phyloP scores from a whole-genome alignment of 2,113 vertebrate genomes.

The Oncorhynchus clarkii region DNA sequence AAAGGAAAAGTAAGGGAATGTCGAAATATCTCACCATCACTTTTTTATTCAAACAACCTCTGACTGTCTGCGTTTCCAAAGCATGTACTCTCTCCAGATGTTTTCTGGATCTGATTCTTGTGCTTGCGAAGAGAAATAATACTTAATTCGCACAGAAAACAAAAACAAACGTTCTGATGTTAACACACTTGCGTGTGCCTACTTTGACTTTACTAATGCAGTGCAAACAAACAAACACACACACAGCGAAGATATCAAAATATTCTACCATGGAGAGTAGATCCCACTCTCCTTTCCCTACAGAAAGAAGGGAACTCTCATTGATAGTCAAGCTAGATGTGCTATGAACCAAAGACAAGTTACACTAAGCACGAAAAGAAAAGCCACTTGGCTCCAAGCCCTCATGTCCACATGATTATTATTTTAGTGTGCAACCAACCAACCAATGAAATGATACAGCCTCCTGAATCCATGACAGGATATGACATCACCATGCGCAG shows the following conservation, averaged over 20 bases:
- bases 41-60: slow-evolving; percentile 12
- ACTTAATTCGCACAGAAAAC: too few species aligned
- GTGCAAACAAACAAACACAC: slow-evolving; percentile 1
- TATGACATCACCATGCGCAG: not conserved
- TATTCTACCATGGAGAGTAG: slow-evolving; percentile 17
- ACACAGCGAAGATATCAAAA: slow-evolving; percentile 13
- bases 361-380: slow-evolving; percentile 9
- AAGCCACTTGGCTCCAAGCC: not conserved
- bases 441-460: slow-evolving; percentile 1
- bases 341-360: slow-evolving; percentile 66
- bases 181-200: too few species aligned
- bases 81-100: slow-evolving; percentile 15
- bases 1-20: slow-evolving; percentile 57
- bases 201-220: not conserved
- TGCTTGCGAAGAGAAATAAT: too few species aligned
- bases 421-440: not conserved
- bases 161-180: too few species aligned
- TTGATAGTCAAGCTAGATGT: slow-evolving; percentile 9
- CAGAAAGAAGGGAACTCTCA: slow-evolving; percentile 13
- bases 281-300: not conserved
- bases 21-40: slow-evolving; percentile 20
- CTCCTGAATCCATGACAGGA: not conserved
- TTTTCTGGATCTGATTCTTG: slow-evolving; percentile 8
- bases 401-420: not conserved
- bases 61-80: not conserved